phyloP scores from a whole-genome alignment of 2,888 invertebrate species.

The Sphinx pinastri region DNA sequence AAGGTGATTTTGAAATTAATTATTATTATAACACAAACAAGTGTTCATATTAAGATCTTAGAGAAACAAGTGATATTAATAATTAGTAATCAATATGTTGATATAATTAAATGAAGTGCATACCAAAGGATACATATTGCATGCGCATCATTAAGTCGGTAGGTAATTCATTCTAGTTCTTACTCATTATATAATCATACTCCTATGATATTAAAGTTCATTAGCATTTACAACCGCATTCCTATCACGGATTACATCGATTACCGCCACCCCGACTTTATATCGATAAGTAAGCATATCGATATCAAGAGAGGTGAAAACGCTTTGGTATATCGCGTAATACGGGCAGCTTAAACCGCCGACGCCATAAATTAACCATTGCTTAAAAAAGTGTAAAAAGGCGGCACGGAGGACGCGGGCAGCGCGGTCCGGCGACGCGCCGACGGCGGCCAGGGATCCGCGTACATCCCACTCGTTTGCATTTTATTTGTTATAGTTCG shows the following conservation, averaged over 20 bases:
- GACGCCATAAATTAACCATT: constrained; percentile 49
- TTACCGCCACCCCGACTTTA: constrained; percentile 4
- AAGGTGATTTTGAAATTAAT: not conserved
- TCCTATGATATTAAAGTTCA: constrained; percentile 17
- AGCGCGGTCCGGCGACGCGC: constrained; percentile 37
- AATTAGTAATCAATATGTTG: not conserved
- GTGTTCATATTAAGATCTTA: not conserved
- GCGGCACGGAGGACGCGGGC: constrained; percentile 42
- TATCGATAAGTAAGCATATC: constrained; percentile 14
- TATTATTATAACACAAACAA: not conserved
- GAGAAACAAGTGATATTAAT: not conserved
- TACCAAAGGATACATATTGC: constrained; percentile 10
- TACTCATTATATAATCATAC: constrained; percentile 19
- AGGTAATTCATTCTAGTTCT: constrained; percentile 16
- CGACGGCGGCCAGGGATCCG: constrained; percentile 56
- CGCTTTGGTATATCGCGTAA: constrained; percentile 45
- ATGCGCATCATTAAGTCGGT: constrained; percentile 34
- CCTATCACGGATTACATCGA: constrained; percentile 7
- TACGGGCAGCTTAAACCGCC: constrained; percentile 55
- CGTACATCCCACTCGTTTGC: constrained; percentile 71
- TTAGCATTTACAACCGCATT: constrained; percentile 17
- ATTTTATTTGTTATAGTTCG: constrained; percentile 53
- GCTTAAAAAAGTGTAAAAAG: constrained; percentile 43
- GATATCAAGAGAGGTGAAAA: constrained; percentile 6
- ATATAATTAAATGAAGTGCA: constrained; percentile 1